A percentile compares a stretch with the other conserved stretches of the same genome.
phyloP scores from a whole-genome alignment of 2,113 vertebrate genomes.

The Baryphthengus martii region DNA sequence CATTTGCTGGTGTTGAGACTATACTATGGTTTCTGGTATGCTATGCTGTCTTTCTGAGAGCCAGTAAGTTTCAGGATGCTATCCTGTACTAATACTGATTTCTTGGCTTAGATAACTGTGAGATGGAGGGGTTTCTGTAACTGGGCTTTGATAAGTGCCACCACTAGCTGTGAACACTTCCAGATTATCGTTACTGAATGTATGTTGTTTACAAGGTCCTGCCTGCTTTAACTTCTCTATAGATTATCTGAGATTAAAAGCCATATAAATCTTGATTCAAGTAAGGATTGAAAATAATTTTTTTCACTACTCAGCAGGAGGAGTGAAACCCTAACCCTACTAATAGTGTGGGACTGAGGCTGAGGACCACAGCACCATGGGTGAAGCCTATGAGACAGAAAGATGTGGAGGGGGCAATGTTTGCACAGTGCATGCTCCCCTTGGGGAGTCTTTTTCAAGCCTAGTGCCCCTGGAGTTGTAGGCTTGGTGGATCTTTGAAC shows the following conservation, averaged over 20 bases:
- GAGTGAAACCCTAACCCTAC: too few species aligned
- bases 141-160: rapidly evolving
- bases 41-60: not conserved
- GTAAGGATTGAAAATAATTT: not conserved
- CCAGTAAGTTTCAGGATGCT: not conserved
- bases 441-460: too few species aligned
- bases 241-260: not conserved
- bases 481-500: too few species aligned
- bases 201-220: not conserved
- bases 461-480: too few species aligned
- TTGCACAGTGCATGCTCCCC: too few species aligned
- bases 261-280: not conserved
- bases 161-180: not conserved
- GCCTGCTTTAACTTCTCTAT: not conserved
- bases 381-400: too few species aligned
- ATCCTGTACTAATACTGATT: not conserved
- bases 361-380: too few species aligned
- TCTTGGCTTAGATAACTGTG: not conserved
- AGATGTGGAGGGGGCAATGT: too few species aligned
- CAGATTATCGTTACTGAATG: not conserved
- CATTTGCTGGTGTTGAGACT: not conserved
- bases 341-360: too few species aligned
- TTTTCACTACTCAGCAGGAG: too few species aligned
- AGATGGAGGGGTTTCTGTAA: not conserved
- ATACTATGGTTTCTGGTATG: not conserved